Evolutionary conservation across 2,113 vertebrate genomes (phyloP).

Genomic region (Plectropomus leopardus): DNA sequence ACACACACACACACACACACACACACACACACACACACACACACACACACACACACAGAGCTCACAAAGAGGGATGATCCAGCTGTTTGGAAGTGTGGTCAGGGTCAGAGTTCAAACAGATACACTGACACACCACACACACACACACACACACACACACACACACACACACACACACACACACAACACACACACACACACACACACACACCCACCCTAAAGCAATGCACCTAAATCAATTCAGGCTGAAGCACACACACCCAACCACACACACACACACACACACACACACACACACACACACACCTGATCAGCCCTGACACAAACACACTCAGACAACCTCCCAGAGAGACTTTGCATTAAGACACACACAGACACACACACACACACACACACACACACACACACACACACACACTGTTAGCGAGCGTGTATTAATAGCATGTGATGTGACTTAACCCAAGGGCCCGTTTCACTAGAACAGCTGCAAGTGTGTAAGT

Average conservation of each 20-base stretch:
- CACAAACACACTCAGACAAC: constrained; percentile 45
- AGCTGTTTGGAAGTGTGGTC: constrained; percentile 72
- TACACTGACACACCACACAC: constrained; percentile 53
- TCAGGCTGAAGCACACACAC: constrained; percentile 26
- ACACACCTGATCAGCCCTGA: constrained; percentile 28
- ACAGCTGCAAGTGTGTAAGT: constrained; percentile 67
- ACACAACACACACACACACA: constrained; percentile 47
- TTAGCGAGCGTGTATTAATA: constrained; percentile 67
- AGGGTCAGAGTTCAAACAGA: constrained; percentile 78
- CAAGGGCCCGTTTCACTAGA: constrained; percentile 61
- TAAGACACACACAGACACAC: no score
- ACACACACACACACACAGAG: constrained; percentile 34
- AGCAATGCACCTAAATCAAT: constrained; percentile 62
- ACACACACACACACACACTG: constrained; percentile 47
- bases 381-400: constrained; percentile 48
- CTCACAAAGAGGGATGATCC: constrained; percentile 63
- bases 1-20: constrained; percentile 42
- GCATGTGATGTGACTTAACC: constrained; percentile 75
- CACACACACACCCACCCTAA: constrained; percentile 45
- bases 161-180: constrained; percentile 19
- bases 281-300: constrained; percentile 45
- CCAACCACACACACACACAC: constrained; percentile 38
- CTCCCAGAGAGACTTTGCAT: constrained; percentile 52
- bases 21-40: constrained; percentile 31
- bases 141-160: constrained; percentile 21